Evolutionary conservation across 2,113 vertebrate species (phyloP).

Genomic region (Dipodomys ordii): DNA sequence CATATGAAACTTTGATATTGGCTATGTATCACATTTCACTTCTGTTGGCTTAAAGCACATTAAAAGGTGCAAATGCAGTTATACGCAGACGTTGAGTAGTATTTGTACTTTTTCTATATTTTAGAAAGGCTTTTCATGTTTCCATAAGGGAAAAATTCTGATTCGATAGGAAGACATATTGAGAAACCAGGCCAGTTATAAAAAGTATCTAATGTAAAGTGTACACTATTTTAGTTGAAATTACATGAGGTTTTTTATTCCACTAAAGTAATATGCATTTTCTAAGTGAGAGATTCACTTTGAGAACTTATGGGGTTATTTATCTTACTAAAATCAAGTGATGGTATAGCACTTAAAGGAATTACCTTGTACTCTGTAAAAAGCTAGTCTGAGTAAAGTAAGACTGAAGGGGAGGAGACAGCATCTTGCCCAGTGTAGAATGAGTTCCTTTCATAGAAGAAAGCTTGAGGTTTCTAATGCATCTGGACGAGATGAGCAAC

Average conservation of each 20-base stretch:
- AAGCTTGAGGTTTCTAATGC: background rate
- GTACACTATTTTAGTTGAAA: slow-evolving; percentile 31
- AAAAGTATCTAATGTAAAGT: slow-evolving; percentile 19
- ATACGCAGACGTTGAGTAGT: background rate
- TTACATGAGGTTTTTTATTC: slow-evolving; percentile 13
- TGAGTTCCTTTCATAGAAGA: slow-evolving; percentile 15
- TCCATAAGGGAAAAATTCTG: background rate
- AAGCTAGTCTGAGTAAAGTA: background rate
- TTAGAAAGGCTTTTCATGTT: slow-evolving; percentile 36
- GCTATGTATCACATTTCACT: background rate
- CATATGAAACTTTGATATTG: slow-evolving; percentile 43
- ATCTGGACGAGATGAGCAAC: background rate
- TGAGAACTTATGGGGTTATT: background rate
- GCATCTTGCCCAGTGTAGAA: background rate
- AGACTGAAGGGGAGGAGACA: background rate
- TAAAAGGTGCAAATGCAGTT: background rate
- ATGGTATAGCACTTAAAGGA: background rate
- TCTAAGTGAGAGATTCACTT: slow-evolving; percentile 16
- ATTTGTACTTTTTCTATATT: slow-evolving; percentile 50
- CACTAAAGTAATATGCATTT: slow-evolving; percentile 10
- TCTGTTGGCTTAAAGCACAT: slow-evolving; percentile 11
- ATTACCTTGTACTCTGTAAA: slow-evolving; percentile 44
- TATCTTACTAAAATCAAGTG: slow-evolving; percentile 32
- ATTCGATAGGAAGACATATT: slow-evolving; percentile 27
- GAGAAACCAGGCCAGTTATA: slow-evolving; percentile 21